Evolutionary conservation across 2,113 vertebrate genomes (phyloP).

Genomic region (Malurus melanocephalus): DNA sequence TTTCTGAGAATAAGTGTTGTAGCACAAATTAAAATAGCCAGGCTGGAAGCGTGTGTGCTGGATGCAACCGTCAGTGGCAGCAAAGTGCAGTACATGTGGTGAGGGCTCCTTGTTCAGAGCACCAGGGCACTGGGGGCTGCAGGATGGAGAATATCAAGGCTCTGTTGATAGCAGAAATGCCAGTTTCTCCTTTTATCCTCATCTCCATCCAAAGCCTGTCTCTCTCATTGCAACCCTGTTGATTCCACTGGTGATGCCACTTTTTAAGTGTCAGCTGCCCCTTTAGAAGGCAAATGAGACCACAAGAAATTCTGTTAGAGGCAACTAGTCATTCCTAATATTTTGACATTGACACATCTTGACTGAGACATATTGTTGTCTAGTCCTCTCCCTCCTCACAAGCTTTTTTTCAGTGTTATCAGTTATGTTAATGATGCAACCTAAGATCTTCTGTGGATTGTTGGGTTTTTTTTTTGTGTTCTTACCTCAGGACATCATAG

Average conservation of each 20-base stretch:
- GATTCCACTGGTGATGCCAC: neutral
- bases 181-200: neutral
- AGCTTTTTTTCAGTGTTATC: neutral
- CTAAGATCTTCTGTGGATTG: neutral
- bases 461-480: neutral
- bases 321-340: fast-evolving
- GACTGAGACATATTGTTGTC: neutral
- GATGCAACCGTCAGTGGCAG: neutral
- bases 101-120: neutral
- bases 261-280: neutral
- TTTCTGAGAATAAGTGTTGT: neutral
- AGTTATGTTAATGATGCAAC: neutral
- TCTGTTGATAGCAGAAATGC: neutral
- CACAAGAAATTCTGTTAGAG: neutral
- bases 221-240: neutral
- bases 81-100: neutral
- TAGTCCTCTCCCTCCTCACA: neutral
- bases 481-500: neutral
- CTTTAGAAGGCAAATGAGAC: neutral
- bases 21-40: neutral
- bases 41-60: neutral
- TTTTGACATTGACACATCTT: neutral
- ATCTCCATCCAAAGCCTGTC: neutral
- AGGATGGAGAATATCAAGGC: neutral
- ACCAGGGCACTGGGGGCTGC: neutral